Base-by-base conservation (phyloP, 2,888 invertebrate genomes). In the Trichopoda pennipes region DNA sequence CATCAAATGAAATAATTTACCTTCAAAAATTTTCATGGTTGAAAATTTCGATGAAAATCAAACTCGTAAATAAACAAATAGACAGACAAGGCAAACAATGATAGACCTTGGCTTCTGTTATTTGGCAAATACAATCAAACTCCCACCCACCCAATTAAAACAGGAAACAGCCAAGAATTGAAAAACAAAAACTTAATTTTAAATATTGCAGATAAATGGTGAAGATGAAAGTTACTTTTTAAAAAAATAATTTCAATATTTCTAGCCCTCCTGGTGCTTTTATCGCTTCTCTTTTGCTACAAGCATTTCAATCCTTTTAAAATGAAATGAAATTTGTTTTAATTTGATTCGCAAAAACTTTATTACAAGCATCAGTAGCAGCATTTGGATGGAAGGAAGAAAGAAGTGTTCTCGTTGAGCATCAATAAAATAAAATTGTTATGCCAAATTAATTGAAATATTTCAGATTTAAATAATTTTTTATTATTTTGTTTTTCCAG, bases 31-130 rank as follows among this genome's bases (percentile, higher is more conserved):
- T 63, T 70, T 78, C 49, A 72, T 78, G 72, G 64, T 53, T 73
- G 23, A 28, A 55, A 32, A 69, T 58, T 79, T 35, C 49, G 28
- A 84, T 85, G 76, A 81, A 85, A 87, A 88, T 88, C 87, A 87
- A 87, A 85, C 86, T 88, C 86, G 88, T 89, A 88, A 87, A 88
- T 88, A 88, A 88, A 86, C 88, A 88, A 87, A 86, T 84, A 70
- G 63, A 53, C 79, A 77, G 77, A 58, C 73, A 53, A 73, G 61
- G 38, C 73, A 51, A 66, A 61, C 56, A 73, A 68, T n/a, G 35
- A 38, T 16, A 53, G 38, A n/a, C 2, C 9, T 61, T 17, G 19
- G 12, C 19, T 49, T 38, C 38, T 12, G 21, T 23, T 28, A 28
- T 28, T 28, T 28, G 28, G 28, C 56, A 21, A 19, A 42, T 17